phyloP scores from a whole-genome alignment of 2,888 invertebrate genomes.

The Ametastegia equiseti region DNA sequence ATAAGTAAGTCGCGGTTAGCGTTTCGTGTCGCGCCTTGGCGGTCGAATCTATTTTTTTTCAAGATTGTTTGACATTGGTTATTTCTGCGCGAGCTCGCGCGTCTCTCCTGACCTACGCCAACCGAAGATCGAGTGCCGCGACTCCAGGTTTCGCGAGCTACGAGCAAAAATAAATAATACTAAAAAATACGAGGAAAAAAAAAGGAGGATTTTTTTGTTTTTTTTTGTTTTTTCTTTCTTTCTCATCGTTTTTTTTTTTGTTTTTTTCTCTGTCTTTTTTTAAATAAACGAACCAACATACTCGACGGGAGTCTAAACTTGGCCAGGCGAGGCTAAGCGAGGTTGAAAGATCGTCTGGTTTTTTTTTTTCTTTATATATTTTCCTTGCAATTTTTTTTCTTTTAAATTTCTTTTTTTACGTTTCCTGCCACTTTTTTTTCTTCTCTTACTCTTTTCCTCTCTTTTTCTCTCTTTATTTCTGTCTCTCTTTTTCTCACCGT shows the following conservation, averaged over 20 bases:
- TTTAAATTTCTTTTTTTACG: not conserved
- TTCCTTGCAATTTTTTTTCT: not conserved
- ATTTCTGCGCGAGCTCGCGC: slow-evolving; percentile 49
- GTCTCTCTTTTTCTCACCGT: not conserved
- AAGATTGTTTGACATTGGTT: slow-evolving; percentile 51
- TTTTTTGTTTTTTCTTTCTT: no score
- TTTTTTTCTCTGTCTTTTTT: no score
- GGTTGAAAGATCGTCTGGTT: slow-evolving; percentile 39
- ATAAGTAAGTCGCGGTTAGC: no score
- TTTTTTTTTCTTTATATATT: not conserved
- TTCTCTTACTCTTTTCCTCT: not conserved
- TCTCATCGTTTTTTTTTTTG: no score
- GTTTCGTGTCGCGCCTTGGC: not conserved
- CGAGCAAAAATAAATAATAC: not conserved
- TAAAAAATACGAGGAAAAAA: not conserved
- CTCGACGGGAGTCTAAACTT: slow-evolving; percentile 39
- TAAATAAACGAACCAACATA: slow-evolving; percentile 48
- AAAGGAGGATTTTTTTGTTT: no score
- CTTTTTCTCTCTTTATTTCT: not conserved
- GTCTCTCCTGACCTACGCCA: slow-evolving; percentile 51
- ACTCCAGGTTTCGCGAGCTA: slow-evolving; percentile 27
- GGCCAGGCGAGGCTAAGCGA: slow-evolving; percentile 20
- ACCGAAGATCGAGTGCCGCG: slow-evolving; percentile 47
- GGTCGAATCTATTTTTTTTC: slow-evolving; percentile 43
- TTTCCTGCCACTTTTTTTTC: not conserved